Conservation (phyloP, 2,797 vertebrate genomes). For the Anguilla anguilla region DNA sequence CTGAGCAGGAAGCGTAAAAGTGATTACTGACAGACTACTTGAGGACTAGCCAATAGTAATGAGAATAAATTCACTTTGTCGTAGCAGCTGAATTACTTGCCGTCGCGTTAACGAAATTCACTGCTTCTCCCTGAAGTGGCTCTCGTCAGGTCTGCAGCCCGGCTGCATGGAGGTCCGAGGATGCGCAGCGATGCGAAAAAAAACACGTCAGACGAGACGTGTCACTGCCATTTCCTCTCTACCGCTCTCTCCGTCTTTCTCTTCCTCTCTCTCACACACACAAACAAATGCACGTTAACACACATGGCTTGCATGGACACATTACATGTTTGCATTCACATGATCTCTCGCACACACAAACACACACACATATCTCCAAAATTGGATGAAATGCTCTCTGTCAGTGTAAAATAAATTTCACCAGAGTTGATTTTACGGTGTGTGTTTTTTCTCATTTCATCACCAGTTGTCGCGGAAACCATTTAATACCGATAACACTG, state of each 20-base stretch:
- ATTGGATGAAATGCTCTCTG: neutral
- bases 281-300: no score
- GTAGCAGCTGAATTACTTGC: neutral
- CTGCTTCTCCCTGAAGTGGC: neutral
- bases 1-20: neutral
- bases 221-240: no score
- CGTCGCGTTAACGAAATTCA: neutral
- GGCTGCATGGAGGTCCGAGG: neutral
- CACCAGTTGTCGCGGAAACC: no score
- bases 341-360: neutral
- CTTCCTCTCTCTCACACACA: neutral
- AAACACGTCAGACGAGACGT: no score
- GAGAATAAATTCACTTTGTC: neutral
- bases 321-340: neutral
- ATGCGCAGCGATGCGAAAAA: no score
- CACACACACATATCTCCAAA: neutral
- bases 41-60: neutral
- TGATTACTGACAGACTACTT: conserved; percentile 7
- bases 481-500: no score
- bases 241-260: no score
- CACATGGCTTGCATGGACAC: no score
- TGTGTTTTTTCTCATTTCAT: no score
- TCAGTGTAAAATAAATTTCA: no score
- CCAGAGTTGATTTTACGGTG: no score
- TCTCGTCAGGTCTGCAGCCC: neutral